Percentiles rank a stretch among this genome's conserved stretches.
Evolutionary conservation across 2,797 vertebrate genomes (phyloP).

Genomic region (Kryptopterus vitreolus): DNA sequence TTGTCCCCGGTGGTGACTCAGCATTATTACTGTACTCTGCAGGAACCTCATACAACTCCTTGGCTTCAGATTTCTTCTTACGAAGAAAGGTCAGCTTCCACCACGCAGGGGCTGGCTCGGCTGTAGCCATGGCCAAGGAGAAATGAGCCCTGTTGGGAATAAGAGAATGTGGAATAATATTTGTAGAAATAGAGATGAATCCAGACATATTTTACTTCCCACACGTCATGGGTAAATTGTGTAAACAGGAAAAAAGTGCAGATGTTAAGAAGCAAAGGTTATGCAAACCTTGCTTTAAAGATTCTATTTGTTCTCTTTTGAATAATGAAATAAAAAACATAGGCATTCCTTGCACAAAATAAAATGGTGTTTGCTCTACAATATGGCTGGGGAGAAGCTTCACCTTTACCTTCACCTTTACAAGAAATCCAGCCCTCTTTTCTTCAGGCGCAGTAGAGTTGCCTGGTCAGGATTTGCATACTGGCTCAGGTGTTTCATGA

Average conservation of each 20-base stretch:
- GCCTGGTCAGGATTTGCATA: background rate
- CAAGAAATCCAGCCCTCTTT: background rate
- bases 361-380: background rate
- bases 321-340: background rate
- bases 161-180: conserved; percentile 1
- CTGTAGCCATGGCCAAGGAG: conserved; percentile 67
- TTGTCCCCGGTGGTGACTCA: conserved; percentile 19
- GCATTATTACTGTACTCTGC: conserved; percentile 67
- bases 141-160: conserved; percentile 13
- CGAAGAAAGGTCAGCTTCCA: conserved; percentile 90
- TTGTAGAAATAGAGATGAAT: background rate
- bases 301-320: background rate
- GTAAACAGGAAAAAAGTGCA: background rate
- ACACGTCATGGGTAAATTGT: background rate
- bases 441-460: background rate
- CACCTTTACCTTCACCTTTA: background rate
- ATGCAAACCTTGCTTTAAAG: background rate
- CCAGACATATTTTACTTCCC: background rate
- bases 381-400: background rate
- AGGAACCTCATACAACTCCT: conserved; percentile 82
- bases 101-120: conserved; percentile 77
- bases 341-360: background rate
- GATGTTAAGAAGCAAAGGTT: background rate
- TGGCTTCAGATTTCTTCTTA: conserved; percentile 81
- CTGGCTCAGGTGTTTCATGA: background rate